A percentile compares a stretch with the other conserved stretches of the same genome.
Evolutionary conservation across 2,888 invertebrate genomes (phyloP).

Genomic region (Tipula confusa): DNA sequence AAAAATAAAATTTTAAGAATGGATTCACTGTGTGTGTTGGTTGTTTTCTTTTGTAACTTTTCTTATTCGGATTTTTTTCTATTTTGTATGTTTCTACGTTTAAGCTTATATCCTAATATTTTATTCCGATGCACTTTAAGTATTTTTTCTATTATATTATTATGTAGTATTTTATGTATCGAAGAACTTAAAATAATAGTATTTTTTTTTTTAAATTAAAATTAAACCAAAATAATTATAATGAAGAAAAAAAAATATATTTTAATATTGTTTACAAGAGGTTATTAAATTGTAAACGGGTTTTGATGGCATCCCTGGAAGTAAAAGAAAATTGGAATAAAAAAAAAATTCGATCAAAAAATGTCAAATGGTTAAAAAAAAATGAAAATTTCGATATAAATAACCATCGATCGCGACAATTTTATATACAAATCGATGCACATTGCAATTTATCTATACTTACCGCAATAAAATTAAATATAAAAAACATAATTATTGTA

Average conservation of each 20-base stretch:
- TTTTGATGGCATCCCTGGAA: slow-evolving; percentile 32
- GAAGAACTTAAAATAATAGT: slow-evolving; percentile 25
- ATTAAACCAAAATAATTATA: slow-evolving; percentile 20
- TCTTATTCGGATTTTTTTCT: slow-evolving; percentile 21
- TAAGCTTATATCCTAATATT: slow-evolving; percentile 5
- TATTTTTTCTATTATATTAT: neutral
- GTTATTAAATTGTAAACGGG: slow-evolving; percentile 30
- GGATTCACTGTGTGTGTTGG: slow-evolving; percentile 5
- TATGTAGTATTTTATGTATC: neutral
- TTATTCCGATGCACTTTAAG: neutral
- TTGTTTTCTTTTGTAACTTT: slow-evolving; percentile 13
- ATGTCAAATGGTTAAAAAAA: slow-evolving; percentile 26
- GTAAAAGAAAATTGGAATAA: slow-evolving; percentile 8
- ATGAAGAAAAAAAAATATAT: neutral
- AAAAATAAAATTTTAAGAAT: neutral
- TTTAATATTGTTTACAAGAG: slow-evolving; percentile 30
- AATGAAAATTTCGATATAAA: slow-evolving; percentile 14
- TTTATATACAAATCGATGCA: neutral
- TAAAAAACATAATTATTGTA: slow-evolving; percentile 27
- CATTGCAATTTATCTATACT: neutral
- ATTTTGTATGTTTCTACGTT: slow-evolving; percentile 27
- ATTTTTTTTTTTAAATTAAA: no score
- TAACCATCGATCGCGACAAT: neutral
- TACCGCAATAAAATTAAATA: slow-evolving; percentile 28
- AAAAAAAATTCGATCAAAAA: slow-evolving; percentile 25